Base-by-base conservation (phyloP, 2,797 vertebrate genomes). In the Monodelphis domestica region DNA sequence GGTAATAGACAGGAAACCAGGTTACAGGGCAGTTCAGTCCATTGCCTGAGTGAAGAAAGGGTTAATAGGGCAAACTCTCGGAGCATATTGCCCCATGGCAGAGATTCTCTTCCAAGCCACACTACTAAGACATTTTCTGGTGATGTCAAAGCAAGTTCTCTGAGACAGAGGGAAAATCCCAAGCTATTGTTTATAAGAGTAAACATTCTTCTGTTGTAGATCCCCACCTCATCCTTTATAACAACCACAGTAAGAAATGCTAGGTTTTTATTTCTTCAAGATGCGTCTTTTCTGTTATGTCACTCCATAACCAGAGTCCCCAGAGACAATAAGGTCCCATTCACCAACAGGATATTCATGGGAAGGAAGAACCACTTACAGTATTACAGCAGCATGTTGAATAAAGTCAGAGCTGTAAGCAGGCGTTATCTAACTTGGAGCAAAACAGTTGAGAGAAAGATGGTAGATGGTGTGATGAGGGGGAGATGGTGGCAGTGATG, bases 311-410 rank as follows among this genome's bases (percentile, higher is more conserved):
- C 21, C 38, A 84, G 70, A 50, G 9, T 84, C 70, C 38, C 38
- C 70, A 50, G 70, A 50, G 70, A 50, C 38, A 50, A 12, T 26
- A 84, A 11, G 38, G 38, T 84, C 38, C 45, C 24, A 45, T 9
- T 84, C 84, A 84, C 70, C 38, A 84, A 84, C 70, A 84, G 70
- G 38, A 84, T 84, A 84, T 84, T 84, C 70, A 84, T 50, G 70
- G 38, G 70, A 50, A 84, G 70, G 38, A 84, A 84, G 24, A 84
- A 50, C 70, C 70, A 84, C 21, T 84, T 84, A 50, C 24, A 84
- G 26, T 50, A 84, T 50, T 26, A 84, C 70, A 84, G 70, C 26
- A 84, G 21, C 21, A 50, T 24, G 38, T 21, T 50, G 38, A 84
- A 21, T 1, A 15, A 45, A 70, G 70, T 38, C 70, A 84, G 38